Evolutionary conservation across 2,113 vertebrate genomes (phyloP).

Genomic region (Ageneiosus marmoratus): DNA sequence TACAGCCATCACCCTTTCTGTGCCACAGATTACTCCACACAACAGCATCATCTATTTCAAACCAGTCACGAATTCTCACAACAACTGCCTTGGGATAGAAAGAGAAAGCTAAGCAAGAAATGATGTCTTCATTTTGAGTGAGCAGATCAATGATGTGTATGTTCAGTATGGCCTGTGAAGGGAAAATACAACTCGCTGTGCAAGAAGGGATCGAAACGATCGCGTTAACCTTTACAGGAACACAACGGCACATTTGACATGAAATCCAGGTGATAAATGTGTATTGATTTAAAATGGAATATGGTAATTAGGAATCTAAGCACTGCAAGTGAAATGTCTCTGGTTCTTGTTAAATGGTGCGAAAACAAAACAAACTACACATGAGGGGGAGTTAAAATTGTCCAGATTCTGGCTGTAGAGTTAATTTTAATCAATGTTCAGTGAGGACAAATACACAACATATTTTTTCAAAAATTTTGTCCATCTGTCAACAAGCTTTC

Average conservation of each 20-base stretch:
- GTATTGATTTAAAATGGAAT: not conserved
- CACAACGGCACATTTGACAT: not conserved
- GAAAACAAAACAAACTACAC: not conserved
- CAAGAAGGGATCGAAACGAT: not conserved
- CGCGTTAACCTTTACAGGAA: not conserved
- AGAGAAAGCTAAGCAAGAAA: conserved; percentile 51
- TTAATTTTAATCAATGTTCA: too few species aligned
- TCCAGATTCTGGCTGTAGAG: too few species aligned
- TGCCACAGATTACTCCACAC: conserved; percentile 48
- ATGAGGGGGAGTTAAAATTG: too few species aligned
- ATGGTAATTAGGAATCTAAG: too few species aligned
- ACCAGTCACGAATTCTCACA: conserved; percentile 4
- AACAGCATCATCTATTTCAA: conserved; percentile 33
- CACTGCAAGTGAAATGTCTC: not conserved
- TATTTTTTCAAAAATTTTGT: too few species aligned
- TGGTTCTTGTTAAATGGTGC: not conserved
- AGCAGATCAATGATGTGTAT: conserved; percentile 56
- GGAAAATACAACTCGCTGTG: not conserved
- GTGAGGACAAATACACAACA: too few species aligned
- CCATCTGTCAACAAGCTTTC: too few species aligned
- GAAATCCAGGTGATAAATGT: not conserved
- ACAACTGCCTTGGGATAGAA: conserved; percentile 40
- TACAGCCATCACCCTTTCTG: conserved; percentile 40
- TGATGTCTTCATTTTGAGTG: conserved; percentile 32
- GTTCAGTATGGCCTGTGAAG: not conserved